Conservation (phyloP, 2,113 vertebrate species). For the Lagopus muta region DNA sequence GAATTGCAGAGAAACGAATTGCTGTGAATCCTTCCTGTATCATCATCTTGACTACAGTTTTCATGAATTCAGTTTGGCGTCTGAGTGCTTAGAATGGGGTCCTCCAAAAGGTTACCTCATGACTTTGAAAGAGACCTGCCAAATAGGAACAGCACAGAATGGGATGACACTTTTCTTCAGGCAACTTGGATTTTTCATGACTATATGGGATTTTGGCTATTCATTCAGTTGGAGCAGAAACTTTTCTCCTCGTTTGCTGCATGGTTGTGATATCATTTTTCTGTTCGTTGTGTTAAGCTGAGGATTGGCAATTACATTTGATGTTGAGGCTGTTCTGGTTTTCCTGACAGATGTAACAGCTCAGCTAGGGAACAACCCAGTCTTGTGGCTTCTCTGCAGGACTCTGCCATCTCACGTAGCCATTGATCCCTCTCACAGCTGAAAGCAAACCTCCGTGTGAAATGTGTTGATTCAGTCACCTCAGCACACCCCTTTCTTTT, state of each 20-base stretch:
- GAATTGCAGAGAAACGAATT: neutral
- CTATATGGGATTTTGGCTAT: neutral
- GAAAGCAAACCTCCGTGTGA: constrained; percentile 54
- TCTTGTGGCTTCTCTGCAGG: neutral
- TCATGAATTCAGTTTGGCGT: neutral
- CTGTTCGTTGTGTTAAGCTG: neutral
- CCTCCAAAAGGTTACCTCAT: neutral
- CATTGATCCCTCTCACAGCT: constrained; percentile 30
- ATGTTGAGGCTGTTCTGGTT: neutral
- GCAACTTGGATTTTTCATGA: neutral
- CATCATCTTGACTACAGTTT: neutral
- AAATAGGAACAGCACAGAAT: neutral
- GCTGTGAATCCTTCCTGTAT: neutral
- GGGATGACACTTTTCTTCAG: neutral
- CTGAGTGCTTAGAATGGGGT: neutral
- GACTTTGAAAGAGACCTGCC: neutral
- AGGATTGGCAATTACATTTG: neutral
- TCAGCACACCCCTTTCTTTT: constrained; percentile 30
- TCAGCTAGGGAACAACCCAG: neutral
- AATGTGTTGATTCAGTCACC: neutral
- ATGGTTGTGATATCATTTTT: neutral
- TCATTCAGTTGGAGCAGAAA: neutral
- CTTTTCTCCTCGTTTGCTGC: neutral
- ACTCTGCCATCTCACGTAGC: constrained; percentile 17
- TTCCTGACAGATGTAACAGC: neutral